Evolutionary conservation across 2,888 invertebrate species (phyloP), one percentile per base, ranked within the genome.

Genomic region (Corbicula japonica): DNA sequence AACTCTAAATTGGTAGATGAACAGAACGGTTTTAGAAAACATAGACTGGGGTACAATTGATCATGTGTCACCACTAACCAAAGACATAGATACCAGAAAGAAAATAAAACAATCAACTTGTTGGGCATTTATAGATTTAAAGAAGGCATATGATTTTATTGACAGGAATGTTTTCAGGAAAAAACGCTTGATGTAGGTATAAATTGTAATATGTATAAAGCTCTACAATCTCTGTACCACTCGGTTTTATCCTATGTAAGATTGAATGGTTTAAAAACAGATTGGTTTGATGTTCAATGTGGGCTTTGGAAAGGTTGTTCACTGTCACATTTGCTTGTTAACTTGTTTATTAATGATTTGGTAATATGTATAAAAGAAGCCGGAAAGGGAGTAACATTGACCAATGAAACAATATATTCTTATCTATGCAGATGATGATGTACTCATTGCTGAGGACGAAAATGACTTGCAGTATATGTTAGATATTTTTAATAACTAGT

Each of bases 331-430:
- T 21, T 46, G 18, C n/a, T 62, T 8, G 69, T 69, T 38, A 76
- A 60, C 48, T 12, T 69, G 6, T 76, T 41, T 26, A 69, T 69
- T 4, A 68, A 76, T 76, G 76, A 76, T 28, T 50, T 76, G 12
- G 52, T 34, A 30, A 50, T 44, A 21, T 65, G 32, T 23, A n/a
- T 65, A 21, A 60, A 60, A 21, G 10, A 8, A 8, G 10, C 21
- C 12, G 35, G 28, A 8, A 21, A 35, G 10, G 60, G 60, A n/a
- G 30, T 60, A n/a, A 12, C 12, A 5, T 5, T 32, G 12, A 21
- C 32, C 10, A 23, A 60, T 38, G 60, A 60, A 5, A 35, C 5
- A 18, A 50, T 30, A n/a, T 5, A 23, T 75, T 15, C 32, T 69
- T 4, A 30, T 44, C 4, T 58, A 58, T 12, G 58, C 58, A 4